A percentile compares a stretch with the other conserved stretches of the same genome.
phyloP scores from a whole-genome alignment of 2,797 vertebrate species.

The Cyclopterus lumpus region DNA sequence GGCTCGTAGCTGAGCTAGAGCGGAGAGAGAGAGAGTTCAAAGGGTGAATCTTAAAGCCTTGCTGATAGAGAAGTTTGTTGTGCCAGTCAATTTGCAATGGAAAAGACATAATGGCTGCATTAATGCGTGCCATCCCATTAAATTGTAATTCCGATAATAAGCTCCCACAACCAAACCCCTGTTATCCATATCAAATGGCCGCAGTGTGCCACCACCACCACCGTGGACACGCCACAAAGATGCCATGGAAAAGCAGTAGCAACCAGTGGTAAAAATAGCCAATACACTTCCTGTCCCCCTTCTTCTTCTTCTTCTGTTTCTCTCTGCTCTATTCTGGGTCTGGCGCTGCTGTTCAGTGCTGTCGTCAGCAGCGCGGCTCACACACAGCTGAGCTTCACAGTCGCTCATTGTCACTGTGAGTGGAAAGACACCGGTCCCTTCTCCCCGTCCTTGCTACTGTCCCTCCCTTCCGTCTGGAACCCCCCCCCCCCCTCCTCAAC shows the following conservation, averaged over 20 bases:
- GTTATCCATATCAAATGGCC: conserved; percentile 55
- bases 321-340: conserved; percentile 54
- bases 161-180: conserved; percentile 59
- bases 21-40: not conserved
- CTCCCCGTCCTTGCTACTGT: not conserved
- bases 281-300: conserved; percentile 67
- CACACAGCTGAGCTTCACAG: conserved; percentile 37
- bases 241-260: conserved; percentile 56
- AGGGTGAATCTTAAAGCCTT: too few relatives aligned
- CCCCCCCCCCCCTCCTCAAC: not conserved
- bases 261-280: conserved; percentile 76
- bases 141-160: conserved; percentile 20
- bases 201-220: conserved; percentile 41
- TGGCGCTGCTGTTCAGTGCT: conserved; percentile 14
- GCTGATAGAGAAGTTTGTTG: not conserved
- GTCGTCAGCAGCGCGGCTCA: conserved; percentile 42
- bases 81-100: too few relatives aligned
- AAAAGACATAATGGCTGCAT: not conserved
- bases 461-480: not conserved
- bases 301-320: conserved; percentile 53
- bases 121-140: conserved; percentile 21
- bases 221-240: conserved; percentile 44
- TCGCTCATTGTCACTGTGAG: not conserved
- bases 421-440: not conserved
- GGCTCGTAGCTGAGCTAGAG: not conserved